These are phyloP conservation scores for Acanthosepion pharaonis DNA, from an alignment of 2,888 invertebrate species.

Conservation along the genomic window DNA sequence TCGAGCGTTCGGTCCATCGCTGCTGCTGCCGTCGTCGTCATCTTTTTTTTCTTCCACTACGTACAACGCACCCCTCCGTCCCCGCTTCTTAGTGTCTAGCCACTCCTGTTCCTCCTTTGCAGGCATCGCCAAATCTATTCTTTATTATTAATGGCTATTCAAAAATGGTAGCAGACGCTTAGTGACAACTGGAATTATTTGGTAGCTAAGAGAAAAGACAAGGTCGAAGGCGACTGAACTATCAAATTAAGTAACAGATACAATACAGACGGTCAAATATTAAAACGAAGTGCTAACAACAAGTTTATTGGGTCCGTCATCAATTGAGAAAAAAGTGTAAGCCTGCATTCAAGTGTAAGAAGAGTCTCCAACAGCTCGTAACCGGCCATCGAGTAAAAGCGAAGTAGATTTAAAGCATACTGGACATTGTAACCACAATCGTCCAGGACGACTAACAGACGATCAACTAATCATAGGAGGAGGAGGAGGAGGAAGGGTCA, in stretches of 20 bases:
- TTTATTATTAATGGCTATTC: conserved; percentile 12
- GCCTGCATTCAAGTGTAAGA: too few species aligned
- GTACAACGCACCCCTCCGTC: neutral
- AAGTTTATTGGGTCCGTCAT: conserved; percentile 33
- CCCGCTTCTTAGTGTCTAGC: conserved; percentile 1
- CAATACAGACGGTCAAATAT: neutral
- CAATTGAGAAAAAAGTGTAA: neutral
- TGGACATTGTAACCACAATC: neutral
- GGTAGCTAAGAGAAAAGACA: neutral
- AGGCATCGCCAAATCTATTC: neutral
- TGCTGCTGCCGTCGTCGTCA: neutral
- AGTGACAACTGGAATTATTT: conserved; percentile 33
- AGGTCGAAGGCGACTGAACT: conserved; percentile 18
- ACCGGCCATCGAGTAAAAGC: neutral
- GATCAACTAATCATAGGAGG: neutral
- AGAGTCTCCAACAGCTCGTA: too few species aligned
- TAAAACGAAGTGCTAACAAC: neutral
- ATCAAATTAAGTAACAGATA: conserved; percentile 21
- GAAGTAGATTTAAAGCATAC: neutral
- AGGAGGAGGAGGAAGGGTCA: neutral
- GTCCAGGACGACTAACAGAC: neutral
- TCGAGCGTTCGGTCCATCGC: neutral
- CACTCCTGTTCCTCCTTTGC: neutral
- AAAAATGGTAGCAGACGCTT: conserved; percentile 33
- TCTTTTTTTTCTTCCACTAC: neutral